Base-by-base conservation (phyloP, 1,140 invertebrate genomes). In the Glomeris maerens region DNA sequence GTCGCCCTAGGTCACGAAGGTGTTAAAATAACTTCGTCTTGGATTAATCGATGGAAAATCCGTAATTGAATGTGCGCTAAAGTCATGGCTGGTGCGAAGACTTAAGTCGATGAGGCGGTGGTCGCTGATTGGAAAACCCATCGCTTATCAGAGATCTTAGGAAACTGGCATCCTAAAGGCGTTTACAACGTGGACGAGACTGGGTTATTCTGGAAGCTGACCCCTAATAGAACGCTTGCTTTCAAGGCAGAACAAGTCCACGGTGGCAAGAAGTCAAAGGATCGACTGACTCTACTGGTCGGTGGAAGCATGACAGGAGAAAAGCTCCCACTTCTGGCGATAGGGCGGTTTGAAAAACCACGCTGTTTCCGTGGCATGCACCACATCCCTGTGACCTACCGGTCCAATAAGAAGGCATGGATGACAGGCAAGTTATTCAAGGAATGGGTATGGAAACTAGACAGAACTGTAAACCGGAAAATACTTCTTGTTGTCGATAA, bases 351-450 rank as follows among this genome's bases (percentile, higher is more conserved):
- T 14, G 51, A 55, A 55, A 68, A 68, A 29, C 68, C 68, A 39
- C 55, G 63, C 20, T 72, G 68, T 59, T 74, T 71, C 55, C 69
- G 70, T 57, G 63, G 57, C 54, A 71, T 71, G 57, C 62, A 59
- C 55, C 44, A 58, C 40, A 51, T 70, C 21, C 66, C 64, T 23
- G 47, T 64, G 3, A 31, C 62, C 5, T 71, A 70, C 59, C 44
- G 57, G 45, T 59, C 59, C 2, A 72, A 72, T 55, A 60, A 60
- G 31, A 72, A 64, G 57, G 64, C 69, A 5, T 72, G 70, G 70
- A 72, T 72, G 67, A 73, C 66, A n/a, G 45, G 42, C 17, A 48
- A 54, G 25, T 47, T 62, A 14, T 69, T 66, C 5, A 23, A 42
- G 23, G 40, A n/a, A n/a, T n/a, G n/a, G n/a, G n/a, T n/a, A n/a